Evolutionary conservation across 2,888 invertebrate species (phyloP), one percentile per base, ranked within the genome.

Genomic region (Chymomyza caudatula): DNA sequence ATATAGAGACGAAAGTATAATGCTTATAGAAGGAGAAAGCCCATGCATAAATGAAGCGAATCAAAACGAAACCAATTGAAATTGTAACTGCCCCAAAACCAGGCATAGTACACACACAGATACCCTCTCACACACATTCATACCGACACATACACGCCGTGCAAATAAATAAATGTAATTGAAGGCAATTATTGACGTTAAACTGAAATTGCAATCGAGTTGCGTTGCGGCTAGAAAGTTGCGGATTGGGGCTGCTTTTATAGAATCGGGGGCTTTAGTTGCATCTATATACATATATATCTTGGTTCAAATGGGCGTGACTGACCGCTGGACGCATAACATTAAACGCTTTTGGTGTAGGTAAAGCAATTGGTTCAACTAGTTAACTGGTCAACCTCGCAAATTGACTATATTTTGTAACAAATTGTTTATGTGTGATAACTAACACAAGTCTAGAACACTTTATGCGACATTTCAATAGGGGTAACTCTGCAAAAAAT

Each of bases 101-200:
- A 77, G 67, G 61, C 55, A 37, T 37, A 11, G 11, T 37, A 37
- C 11, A 51, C 20, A 37, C 29, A 37, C 2, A n/a, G n/a, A n/a
- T n/a, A n/a, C n/a, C n/a, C n/a, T n/a, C n/a, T n/a, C n/a, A n/a
- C n/a, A n/a, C n/a, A n/a, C n/a, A n/a, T n/a, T n/a, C n/a, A n/a
- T n/a, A n/a, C n/a, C 11, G 29, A 8, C 29, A 68, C 63, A 22
- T 51, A 66, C 19, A 51, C 68, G 60, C 76, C 65, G 84, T 69
- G 73, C 84, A 78, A 82, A 82, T 82, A 82, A 85, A 85, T 84
- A 85, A 85, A 85, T 85, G 76, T 84, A 82, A 82, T 82, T 82
- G 86, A 78, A 85, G 81, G 86, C 86, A 82, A 85, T 82, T 82
- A 82, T 78, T 77, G 86, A 72, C 78, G 84, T 80, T 80, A 74